phyloP scores from a whole-genome alignment of 2,888 invertebrate species.

The Lithophane socia region DNA sequence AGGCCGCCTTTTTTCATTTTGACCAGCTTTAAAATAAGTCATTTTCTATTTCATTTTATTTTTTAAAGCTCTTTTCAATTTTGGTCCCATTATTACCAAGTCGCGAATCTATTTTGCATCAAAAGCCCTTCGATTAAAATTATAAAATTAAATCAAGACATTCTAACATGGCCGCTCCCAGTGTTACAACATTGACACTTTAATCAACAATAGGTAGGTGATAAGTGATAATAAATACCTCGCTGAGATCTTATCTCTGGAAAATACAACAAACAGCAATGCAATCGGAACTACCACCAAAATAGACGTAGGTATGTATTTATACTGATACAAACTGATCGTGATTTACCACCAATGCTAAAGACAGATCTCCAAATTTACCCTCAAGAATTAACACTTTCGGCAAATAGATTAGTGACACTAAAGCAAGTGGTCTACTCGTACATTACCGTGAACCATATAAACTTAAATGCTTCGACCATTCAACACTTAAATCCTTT shows the following conservation, averaged over 20 bases:
- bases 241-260: slow-evolving; percentile 51
- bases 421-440: neutral
- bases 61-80: neutral
- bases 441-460: neutral
- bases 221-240: slow-evolving; percentile 46
- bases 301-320: neutral
- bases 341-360: neutral
- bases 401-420: neutral
- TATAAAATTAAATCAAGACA: slow-evolving; percentile 4
- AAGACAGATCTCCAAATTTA: neutral
- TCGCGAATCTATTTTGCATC: neutral
- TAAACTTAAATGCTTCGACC: neutral
- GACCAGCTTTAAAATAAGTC: neutral
- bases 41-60: neutral
- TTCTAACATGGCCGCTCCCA: slow-evolving; percentile 31
- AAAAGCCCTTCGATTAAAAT: neutral
- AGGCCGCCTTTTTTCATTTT: neutral
- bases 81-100: no score
- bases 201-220: slow-evolving; percentile 42
- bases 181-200: slow-evolving; percentile 48
- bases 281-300: slow-evolving; percentile 5
- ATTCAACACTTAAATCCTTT: neutral
- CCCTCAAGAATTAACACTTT: neutral
- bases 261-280: slow-evolving; percentile 18
- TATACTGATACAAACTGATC: neutral